Percentiles rank a stretch among this genome's conserved stretches.
Evolutionary conservation across 2,797 vertebrate species (phyloP).

Genomic region (Luscinia luscinia): DNA sequence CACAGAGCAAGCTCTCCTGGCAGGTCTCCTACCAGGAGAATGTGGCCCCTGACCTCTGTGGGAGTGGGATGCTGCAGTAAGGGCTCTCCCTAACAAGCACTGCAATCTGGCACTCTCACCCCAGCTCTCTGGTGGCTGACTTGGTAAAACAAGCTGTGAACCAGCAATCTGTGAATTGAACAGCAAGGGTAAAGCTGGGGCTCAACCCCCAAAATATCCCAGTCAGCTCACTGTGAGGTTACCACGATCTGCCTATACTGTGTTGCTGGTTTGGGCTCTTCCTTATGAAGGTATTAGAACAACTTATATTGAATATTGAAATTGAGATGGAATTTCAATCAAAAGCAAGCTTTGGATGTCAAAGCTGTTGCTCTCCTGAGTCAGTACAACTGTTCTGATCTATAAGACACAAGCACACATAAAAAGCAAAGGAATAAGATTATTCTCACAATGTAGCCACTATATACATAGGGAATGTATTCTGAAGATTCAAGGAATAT

Average conservation of each 20-base stretch:
- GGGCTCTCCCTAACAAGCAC: neutral
- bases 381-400: neutral
- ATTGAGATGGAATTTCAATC: neutral
- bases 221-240: neutral
- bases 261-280: neutral
- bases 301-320: neutral
- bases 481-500: neutral
- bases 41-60: conserved; percentile 48
- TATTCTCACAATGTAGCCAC: neutral
- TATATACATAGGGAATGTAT: neutral
- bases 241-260: neutral
- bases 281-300: neutral
- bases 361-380: neutral
- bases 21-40: conserved; percentile 58
- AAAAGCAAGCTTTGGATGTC: neutral
- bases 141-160: neutral
- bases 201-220: neutral
- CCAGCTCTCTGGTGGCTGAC: neutral
- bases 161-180: neutral
- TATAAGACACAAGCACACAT: neutral
- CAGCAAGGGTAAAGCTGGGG: neutral
- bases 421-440: neutral
- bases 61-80: neutral
- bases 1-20: conserved; percentile 36
- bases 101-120: neutral